A percentile compares a stretch with the other conserved stretches of the same genome.
These are phyloP conservation scores for Oxyscelio sp. DNA, from an alignment of 2,888 invertebrate genomes.

Conservation along the genomic window DNA sequence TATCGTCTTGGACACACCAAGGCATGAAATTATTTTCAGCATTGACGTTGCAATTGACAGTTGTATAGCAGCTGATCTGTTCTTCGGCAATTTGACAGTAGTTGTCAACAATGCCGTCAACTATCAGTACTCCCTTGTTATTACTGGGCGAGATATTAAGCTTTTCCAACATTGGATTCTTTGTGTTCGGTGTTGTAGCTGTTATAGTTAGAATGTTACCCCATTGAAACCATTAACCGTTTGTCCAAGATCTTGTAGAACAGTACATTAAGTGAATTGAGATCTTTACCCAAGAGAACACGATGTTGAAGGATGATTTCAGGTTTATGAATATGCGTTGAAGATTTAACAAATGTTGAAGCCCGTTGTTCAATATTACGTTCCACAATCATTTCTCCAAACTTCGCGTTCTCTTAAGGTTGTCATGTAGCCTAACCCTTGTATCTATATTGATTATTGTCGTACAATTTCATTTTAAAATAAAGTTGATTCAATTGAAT, in stretches of 20 bases:
- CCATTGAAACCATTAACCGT: too few species aligned
- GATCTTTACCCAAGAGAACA: too few species aligned
- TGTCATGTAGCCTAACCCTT: too few species aligned
- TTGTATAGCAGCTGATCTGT: constrained; percentile 46
- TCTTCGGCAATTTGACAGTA: constrained; percentile 31
- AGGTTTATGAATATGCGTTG: too few species aligned
- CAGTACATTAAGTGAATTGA: neutral
- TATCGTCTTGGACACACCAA: constrained; percentile 99
- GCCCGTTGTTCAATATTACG: too few species aligned
- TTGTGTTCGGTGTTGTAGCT: constrained; percentile 61
- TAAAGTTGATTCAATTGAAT: constrained; percentile 15
- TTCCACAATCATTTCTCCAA: too few species aligned
- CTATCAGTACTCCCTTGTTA: constrained; percentile 56
- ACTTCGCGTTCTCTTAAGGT: too few species aligned
- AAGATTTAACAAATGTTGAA: too few species aligned
- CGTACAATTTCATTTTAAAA: too few species aligned
- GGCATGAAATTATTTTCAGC: constrained; percentile 91
- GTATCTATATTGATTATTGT: too few species aligned
- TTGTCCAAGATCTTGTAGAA: constrained; percentile 16
- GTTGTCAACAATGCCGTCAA: constrained; percentile 26
- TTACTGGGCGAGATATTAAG: constrained; percentile 61
- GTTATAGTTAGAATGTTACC: constrained; percentile 44
- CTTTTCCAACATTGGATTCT: constrained; percentile 53
- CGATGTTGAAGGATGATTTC: too few species aligned
- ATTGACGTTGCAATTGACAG: constrained; percentile 47